Evolutionary conservation across 92 coral and sea anemone genomes (phyloP), one percentile per base, ranked within the genome.

Genomic region (Porites rus): DNA sequence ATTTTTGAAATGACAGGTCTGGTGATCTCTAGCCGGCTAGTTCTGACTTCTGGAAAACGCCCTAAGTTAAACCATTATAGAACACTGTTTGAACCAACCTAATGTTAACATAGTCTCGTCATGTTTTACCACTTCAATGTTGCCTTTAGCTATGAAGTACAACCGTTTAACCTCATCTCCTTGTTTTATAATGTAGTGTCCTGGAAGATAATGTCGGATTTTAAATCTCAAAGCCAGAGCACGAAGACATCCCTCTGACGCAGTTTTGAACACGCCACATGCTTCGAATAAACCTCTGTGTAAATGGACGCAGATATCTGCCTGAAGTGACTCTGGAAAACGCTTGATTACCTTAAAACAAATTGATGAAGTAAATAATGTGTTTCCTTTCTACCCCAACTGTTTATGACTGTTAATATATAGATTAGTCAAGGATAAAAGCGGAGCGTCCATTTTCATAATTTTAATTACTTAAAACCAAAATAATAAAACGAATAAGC

Each of bases 251-350:
- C 98, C 98, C 25, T 93, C 95, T 58, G 94, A 90, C 43, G 98
- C 99, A 60, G 76, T 87, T 87, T 93, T 94, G 61, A 97, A 97
- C 25, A 94, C 96, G 65, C 93, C 74, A 24, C 98, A 92, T 31
- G 91, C 92, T 46, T 88, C 78, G 63, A 97, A 97, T 50, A 97
- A 69, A 65, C 89, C 88, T 69, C 92, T 88, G 85, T 96, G 96
- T n/a, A 97, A 87, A 78, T 97, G 96, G 74, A 92, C 94, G 69
- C 99, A 93, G 31, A 97, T 91, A 59, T 97, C 99, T 14, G 94
- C 98, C 82, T 93, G 96, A 54, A 97, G 92, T 2, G 96, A 93
- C 72, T 97, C 99, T 1, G 99, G 99, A 69, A 97, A 97, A 25
- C 97, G 86, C 56, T 88, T 87, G 18, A 96, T 91, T 58, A 96